Conservation (phyloP, 2,113 vertebrate species). For the Neodontobutis hainanensis region DNA sequence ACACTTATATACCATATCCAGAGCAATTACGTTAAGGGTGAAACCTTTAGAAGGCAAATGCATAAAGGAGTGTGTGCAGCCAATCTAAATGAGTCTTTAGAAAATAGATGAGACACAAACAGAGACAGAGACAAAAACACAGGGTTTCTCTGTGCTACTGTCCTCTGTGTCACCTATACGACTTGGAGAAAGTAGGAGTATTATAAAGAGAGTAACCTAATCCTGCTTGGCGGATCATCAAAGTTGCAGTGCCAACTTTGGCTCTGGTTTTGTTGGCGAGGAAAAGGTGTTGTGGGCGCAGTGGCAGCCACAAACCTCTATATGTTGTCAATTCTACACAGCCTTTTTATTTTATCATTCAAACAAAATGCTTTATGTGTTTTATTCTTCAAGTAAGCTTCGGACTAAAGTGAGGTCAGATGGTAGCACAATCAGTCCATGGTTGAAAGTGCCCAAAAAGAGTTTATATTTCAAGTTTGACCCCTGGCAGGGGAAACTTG, state of each 20-base stretch:
- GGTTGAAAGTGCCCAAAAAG: not conserved
- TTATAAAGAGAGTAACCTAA: constrained; percentile 73
- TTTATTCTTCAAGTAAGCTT: constrained; percentile 1
- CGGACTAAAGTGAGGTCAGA: not conserved
- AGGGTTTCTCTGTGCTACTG: constrained; percentile 64
- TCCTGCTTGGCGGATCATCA: constrained; percentile 70
- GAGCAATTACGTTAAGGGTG: constrained; percentile 36
- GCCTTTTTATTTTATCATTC: constrained; percentile 19
- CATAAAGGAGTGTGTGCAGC: constrained; percentile 33
- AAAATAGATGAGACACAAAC: constrained; percentile 41
- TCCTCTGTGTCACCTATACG: constrained; percentile 80
- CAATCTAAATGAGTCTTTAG: constrained; percentile 22
- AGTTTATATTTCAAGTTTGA: not conserved
- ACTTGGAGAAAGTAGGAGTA: constrained; percentile 81
- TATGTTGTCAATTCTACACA: constrained; percentile 28
- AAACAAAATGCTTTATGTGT: constrained; percentile 9
- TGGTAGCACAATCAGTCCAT: not conserved
- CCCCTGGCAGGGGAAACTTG: too few relatives aligned
- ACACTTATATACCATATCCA: not conserved
- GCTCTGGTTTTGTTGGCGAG: constrained; percentile 72
- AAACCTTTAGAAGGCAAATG: constrained; percentile 35
- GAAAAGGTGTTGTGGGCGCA: constrained; percentile 35
- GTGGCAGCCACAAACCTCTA: constrained; percentile 49
- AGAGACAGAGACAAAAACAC: constrained; percentile 52
- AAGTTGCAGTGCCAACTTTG: constrained; percentile 79